Evolutionary conservation across 2,797 vertebrate species (phyloP).

Genomic region (Ispidina lecontei): DNA sequence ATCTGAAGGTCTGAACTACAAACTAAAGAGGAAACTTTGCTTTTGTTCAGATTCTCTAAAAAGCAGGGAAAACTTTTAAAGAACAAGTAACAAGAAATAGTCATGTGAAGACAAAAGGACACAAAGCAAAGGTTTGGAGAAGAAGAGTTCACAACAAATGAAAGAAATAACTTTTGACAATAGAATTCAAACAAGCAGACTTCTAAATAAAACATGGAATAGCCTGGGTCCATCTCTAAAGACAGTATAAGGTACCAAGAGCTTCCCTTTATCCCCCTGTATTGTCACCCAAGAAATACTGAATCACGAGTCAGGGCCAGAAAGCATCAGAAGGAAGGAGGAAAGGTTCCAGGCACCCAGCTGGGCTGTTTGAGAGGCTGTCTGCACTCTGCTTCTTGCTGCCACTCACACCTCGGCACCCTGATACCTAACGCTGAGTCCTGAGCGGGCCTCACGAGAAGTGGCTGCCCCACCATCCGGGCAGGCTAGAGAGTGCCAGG

Average conservation of each 20-base stretch:
- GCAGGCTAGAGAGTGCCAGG: background rate
- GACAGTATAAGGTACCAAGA: background rate
- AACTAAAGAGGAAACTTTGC: background rate
- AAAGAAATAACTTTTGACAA: background rate
- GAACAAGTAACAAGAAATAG: background rate
- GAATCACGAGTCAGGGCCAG: background rate
- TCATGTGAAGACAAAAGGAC: background rate
- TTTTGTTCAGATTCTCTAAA: background rate
- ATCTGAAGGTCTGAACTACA: background rate
- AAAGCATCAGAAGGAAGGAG: background rate
- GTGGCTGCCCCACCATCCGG: background rate
- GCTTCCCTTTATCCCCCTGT: background rate
- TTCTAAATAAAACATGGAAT: background rate
- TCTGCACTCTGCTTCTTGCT: background rate
- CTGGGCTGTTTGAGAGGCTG: background rate
- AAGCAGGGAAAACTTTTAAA: background rate
- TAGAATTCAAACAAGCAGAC: background rate
- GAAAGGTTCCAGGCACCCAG: background rate
- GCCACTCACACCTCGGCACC: background rate
- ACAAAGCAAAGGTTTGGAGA: background rate
- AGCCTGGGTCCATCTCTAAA: background rate
- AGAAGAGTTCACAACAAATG: background rate
- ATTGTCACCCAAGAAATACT: background rate
- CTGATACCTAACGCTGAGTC: rapidly evolving
- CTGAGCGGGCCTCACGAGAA: background rate